Percentiles rank a stretch among this genome's conserved stretches.
Evolutionary conservation across 2,888 invertebrate genomes (phyloP).

Genomic region (Cheilosia urbana): DNA sequence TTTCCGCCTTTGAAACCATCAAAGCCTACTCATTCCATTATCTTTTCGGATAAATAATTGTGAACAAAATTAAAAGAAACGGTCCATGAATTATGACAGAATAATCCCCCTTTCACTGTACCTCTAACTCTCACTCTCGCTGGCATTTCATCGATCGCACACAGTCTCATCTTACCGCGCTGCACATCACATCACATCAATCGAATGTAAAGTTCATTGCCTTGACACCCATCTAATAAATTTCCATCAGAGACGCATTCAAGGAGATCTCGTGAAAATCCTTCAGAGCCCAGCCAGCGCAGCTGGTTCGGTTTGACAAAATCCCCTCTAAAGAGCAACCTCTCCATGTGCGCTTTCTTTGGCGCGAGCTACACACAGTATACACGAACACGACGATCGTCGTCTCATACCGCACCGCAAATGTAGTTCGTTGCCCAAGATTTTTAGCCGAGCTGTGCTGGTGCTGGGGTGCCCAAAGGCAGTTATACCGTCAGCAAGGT

Average conservation of each 20-base stretch:
- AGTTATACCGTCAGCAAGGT: constrained; percentile 52
- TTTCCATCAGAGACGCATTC: constrained; percentile 53
- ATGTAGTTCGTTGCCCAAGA: constrained; percentile 39
- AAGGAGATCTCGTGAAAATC: constrained; percentile 55
- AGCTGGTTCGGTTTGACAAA: constrained; percentile 53
- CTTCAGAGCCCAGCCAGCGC: constrained; percentile 42
- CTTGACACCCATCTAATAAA: constrained; percentile 75
- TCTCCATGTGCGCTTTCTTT: constrained; percentile 67
- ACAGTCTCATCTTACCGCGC: constrained; percentile 66
- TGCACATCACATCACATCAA: constrained; percentile 52
- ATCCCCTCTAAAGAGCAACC: constrained; percentile 29
- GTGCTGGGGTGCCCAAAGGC: constrained; percentile 56
- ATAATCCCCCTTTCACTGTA: constrained; percentile 19
- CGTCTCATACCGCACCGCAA: constrained; percentile 6
- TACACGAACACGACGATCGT: neutral
- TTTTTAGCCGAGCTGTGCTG: constrained; percentile 21
- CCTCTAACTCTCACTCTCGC: constrained; percentile 38
- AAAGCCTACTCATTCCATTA: constrained; percentile 28
- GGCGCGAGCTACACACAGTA: constrained; percentile 66
- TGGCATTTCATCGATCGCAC: constrained; percentile 64
- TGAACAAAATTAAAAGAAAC: constrained; percentile 7
- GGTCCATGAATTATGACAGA: constrained; percentile 41
- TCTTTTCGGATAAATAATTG: constrained; percentile 33
- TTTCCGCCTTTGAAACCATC: constrained; percentile 52
- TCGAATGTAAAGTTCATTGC: constrained; percentile 71